These are phyloP conservation scores for Magallana gigas DNA, from an alignment of 1,140 invertebrate genomes.

Conservation along the genomic window DNA sequence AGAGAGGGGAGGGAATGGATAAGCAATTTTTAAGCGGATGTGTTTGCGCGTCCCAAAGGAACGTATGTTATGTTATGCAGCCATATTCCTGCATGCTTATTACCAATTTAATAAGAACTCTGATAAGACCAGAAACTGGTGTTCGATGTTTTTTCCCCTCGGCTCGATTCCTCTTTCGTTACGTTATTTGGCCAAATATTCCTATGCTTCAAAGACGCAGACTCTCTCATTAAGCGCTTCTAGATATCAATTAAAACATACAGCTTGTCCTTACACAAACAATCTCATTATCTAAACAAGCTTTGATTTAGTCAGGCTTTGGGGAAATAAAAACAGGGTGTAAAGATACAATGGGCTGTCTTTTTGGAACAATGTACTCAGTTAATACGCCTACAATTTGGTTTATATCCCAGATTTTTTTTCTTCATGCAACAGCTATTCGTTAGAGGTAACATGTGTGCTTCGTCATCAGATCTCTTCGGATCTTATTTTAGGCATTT, in stretches of 20 bases:
- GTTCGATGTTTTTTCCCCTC: background rate
- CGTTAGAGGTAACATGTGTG: constrained; percentile 11
- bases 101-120: background rate
- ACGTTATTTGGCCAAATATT: background rate
- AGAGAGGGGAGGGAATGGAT: background rate
- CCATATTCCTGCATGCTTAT: background rate
- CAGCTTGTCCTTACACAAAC: background rate
- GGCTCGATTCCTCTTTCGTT: background rate
- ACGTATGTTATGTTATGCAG: background rate
- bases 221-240: background rate
- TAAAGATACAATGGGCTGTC: background rate
- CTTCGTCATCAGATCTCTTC: background rate
- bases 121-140: background rate
- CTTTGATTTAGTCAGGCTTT: background rate
- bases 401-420: background rate
- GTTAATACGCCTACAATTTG: background rate
- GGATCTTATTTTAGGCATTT: constrained; percentile 11
- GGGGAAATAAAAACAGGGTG: background rate
- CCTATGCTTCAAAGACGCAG: background rate
- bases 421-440: background rate
- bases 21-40: constrained; percentile 16
- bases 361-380: background rate
- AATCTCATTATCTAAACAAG: background rate
- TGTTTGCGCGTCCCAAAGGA: constrained; percentile 4
- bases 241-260: constrained; percentile 9